Evolutionary conservation across 2,113 vertebrate genomes (phyloP).

Genomic region (Hemibagrus wyckioides): DNA sequence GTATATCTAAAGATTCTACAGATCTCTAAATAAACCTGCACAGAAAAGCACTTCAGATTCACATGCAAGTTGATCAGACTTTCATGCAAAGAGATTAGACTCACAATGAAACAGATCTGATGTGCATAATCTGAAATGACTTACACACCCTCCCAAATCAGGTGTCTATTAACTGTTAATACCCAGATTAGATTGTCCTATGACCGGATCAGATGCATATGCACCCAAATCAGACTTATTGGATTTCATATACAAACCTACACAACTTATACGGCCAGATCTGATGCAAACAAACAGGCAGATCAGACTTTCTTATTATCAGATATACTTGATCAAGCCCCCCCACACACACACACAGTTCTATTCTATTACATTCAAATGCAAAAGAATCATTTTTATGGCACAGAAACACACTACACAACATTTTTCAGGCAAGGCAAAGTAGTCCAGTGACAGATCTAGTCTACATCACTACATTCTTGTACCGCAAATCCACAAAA

Average conservation of each 20-base stretch:
- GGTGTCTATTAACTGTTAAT: background rate
- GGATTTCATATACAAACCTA: background rate
- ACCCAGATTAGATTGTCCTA: background rate
- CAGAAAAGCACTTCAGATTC: background rate
- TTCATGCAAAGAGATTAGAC: background rate
- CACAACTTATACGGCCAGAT: background rate
- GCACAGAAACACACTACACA: background rate
- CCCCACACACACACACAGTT: background rate
- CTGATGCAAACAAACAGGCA: background rate
- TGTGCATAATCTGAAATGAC: background rate
- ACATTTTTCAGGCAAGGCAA: background rate
- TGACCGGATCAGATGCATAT: background rate
- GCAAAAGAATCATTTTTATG: background rate
- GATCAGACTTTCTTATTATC: background rate
- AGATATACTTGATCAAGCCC: background rate
- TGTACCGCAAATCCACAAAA: conserved; percentile 12
- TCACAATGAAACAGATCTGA: background rate
- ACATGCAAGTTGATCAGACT: background rate
- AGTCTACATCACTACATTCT: background rate
- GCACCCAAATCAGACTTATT: background rate
- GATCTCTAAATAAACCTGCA: background rate
- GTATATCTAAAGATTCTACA: background rate
- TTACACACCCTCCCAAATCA: background rate
- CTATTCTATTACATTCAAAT: background rate
- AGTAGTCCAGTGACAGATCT: background rate